phyloP scores from a whole-genome alignment of 2,113 vertebrate species.

The Petrocephalus zakoni region DNA sequence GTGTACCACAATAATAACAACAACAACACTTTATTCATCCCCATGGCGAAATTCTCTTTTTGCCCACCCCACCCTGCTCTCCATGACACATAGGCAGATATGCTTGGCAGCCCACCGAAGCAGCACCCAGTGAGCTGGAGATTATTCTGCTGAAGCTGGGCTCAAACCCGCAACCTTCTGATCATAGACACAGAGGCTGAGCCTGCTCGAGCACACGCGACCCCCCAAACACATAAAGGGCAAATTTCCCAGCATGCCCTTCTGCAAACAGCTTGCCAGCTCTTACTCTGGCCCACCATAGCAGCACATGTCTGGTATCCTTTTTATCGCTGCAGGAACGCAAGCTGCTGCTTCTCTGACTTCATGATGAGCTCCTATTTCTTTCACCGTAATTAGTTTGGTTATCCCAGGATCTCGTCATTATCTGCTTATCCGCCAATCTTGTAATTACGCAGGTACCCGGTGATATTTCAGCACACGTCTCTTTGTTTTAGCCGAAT shows the following conservation, averaged over 20 bases:
- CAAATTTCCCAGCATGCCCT: not conserved
- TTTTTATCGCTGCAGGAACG: not conserved
- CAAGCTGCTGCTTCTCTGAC: not conserved
- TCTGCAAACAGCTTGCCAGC: not conserved
- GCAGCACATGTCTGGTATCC: not conserved
- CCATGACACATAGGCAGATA: no score
- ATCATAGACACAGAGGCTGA: no score
- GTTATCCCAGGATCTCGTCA: constrained; percentile 20
- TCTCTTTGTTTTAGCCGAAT: constrained; percentile 55
- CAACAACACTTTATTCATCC: no score
- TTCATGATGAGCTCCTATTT: constrained; percentile 28
- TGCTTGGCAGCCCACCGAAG: no score
- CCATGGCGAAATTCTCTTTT: no score
- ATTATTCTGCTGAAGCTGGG: no score
- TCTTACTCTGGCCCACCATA: not conserved
- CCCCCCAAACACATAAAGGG: not conserved
- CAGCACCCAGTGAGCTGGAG: no score
- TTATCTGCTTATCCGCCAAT: constrained; percentile 34
- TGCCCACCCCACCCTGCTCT: no score
- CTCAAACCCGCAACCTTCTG: no score
- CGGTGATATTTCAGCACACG: constrained; percentile 40
- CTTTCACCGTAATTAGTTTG: constrained; percentile 40
- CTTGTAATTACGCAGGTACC: constrained; percentile 54
- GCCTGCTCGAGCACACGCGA: no score
- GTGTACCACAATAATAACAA: not conserved